Percentiles rank a stretch among this genome's conserved stretches.
Conservation (phyloP, 1,140 invertebrate genomes). For the Pseudomyrmex cubaensis region DNA sequence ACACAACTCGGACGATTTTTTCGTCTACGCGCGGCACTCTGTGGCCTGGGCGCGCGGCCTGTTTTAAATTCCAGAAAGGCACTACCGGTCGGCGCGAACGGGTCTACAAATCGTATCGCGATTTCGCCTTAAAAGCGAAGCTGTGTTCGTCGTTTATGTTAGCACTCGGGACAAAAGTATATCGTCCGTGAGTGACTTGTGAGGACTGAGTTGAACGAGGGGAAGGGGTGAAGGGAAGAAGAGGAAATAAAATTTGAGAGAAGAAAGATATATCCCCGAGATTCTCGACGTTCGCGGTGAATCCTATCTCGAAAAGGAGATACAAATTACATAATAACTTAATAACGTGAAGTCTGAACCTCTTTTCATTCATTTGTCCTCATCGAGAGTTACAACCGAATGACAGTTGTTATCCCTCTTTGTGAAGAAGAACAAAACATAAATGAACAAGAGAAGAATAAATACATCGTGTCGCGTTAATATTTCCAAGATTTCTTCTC, state of each 20-base stretch:
- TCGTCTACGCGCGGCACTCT: neutral
- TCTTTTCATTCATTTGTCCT: too few species aligned
- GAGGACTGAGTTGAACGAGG: neutral
- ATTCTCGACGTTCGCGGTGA: neutral
- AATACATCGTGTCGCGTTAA: neutral
- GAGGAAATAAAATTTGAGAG: too few species aligned
- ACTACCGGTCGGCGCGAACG: neutral
- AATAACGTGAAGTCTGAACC: too few species aligned
- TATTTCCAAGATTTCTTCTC: slow-evolving; percentile 1
- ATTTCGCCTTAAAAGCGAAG: slow-evolving; percentile 73
- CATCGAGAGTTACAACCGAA: too few species aligned
- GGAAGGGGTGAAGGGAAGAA: too few species aligned
- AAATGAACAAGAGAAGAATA: neutral
- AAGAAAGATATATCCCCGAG: slow-evolving; percentile 23
- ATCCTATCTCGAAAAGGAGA: neutral
- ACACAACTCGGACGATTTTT: slow-evolving; percentile 18
- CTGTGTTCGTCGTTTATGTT: slow-evolving; percentile 68
- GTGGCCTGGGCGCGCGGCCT: neutral
- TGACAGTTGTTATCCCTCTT: neutral
- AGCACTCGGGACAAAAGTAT: slow-evolving; percentile 60
- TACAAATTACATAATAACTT: too few species aligned
- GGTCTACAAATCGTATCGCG: slow-evolving; percentile 35
- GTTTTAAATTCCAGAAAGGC: slow-evolving; percentile 43
- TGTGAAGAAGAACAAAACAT: neutral
- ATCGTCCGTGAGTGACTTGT: slow-evolving; percentile 56